Percentiles rank a stretch among this genome's conserved stretches.
These are phyloP conservation scores for Tragulus kanchil DNA, from an alignment of 2,113 vertebrate genomes.

Conservation along the genomic window DNA sequence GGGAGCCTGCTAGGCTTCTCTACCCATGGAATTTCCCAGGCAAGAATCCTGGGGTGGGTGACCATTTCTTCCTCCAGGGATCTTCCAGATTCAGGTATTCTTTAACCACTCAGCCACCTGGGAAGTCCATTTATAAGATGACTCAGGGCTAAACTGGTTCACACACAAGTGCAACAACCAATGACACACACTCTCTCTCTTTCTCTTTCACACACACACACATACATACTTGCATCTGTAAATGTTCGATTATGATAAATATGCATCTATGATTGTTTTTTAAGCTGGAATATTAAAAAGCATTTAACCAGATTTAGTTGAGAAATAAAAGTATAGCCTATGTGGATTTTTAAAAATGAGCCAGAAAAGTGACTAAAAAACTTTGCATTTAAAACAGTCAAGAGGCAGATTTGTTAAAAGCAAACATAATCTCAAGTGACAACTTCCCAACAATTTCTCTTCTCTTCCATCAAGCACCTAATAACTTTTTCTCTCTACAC, in stretches of 20 bases:
- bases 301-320: slow-evolving; percentile 14
- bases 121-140: slow-evolving; percentile 5
- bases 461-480: background rate
- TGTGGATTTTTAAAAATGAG: background rate
- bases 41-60: too few relatives aligned
- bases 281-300: background rate
- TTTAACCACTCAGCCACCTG: background rate
- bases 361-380: slow-evolving; percentile 32
- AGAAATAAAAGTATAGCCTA: slow-evolving; percentile 24
- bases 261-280: background rate
- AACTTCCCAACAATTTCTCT: slow-evolving; percentile 20
- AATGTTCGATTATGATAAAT: background rate
- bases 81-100: background rate
- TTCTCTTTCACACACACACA: background rate
- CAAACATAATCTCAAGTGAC: background rate
- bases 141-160: background rate
- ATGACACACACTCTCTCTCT: background rate
- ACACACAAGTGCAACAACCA: background rate
- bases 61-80: background rate
- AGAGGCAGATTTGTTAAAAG: slow-evolving; percentile 22
- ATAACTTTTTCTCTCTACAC: background rate
- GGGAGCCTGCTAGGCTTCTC: too few relatives aligned
- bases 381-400: background rate
- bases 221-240: background rate
- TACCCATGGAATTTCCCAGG: too few relatives aligned